Evolutionary conservation across 2,888 invertebrate genomes (phyloP).

Genomic region (Netelia inedita): DNA sequence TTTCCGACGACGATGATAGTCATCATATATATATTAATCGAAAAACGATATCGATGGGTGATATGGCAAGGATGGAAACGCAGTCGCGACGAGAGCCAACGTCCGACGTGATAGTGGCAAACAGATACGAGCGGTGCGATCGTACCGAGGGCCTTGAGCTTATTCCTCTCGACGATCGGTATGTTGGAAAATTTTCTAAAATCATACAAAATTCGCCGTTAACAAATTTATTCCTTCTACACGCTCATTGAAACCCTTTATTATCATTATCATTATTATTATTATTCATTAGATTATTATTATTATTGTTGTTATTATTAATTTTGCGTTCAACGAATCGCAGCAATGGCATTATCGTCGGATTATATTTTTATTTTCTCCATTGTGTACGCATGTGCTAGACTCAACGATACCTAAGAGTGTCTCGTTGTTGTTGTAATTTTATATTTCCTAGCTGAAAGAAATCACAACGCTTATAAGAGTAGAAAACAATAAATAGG

Average conservation of each 20-base stretch:
- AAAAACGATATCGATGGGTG: constrained; percentile 58
- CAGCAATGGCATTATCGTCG: background rate
- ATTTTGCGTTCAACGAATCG: too few relatives aligned
- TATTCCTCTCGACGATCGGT: constrained; percentile 25
- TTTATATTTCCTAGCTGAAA: constrained; percentile 59
- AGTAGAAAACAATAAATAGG: constrained; percentile 59
- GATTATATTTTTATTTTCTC: background rate
- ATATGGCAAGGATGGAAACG: constrained; percentile 44
- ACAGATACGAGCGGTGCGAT: constrained; percentile 82
- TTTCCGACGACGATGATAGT: constrained; percentile 65
- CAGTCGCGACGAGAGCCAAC: constrained; percentile 62
- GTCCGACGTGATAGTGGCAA: constrained; percentile 75
- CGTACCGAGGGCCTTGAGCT: constrained; percentile 82
- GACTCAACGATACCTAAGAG: constrained; percentile 6
- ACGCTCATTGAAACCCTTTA: constrained; percentile 17
- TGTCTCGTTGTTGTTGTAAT: constrained; percentile 23
- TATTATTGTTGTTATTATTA: too few relatives aligned
- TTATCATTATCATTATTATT: background rate
- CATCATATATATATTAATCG: constrained; percentile 73
- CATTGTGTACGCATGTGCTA: background rate
- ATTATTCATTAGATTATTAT: too few relatives aligned
- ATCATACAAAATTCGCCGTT: constrained; percentile 82
- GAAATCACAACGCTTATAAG: constrained; percentile 59
- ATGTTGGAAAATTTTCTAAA: constrained; percentile 84
- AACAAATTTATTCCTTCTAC: constrained; percentile 62